These are phyloP conservation scores for Lutjanus erythropterus DNA, from an alignment of 2,113 vertebrate genomes.

Conservation along the genomic window DNA sequence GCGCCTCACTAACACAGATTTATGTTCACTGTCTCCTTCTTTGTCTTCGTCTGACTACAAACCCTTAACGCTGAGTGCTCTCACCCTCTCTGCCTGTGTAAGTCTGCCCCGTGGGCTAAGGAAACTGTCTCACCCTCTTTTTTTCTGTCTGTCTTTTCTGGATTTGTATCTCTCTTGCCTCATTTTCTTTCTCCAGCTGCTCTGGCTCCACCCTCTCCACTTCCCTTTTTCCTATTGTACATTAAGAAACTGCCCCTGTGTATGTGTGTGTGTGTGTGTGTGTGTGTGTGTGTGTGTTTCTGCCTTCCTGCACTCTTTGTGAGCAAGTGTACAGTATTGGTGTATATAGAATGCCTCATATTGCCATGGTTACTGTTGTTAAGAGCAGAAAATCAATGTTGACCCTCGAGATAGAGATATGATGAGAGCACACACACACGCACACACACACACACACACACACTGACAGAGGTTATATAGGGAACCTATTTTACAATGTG, in stretches of 20 bases:
- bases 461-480: conserved; percentile 8
- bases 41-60: conserved; percentile 71
- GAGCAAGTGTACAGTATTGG: conserved; percentile 25
- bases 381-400: conserved; percentile 70
- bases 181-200: conserved; percentile 43
- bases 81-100: conserved; percentile 51
- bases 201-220: conserved; percentile 25
- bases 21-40: conserved; percentile 61
- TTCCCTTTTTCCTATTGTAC: conserved; percentile 40
- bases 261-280: conserved; percentile 22
- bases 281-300: not conserved
- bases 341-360: conserved; percentile 33
- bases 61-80: conserved; percentile 53
- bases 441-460: conserved; percentile 4
- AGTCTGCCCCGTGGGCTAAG: conserved; percentile 60
- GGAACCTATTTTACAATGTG: conserved; percentile 16
- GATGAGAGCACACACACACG: conserved; percentile 41
- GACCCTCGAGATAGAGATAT: conserved; percentile 58
- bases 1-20: conserved; percentile 75
- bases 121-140: conserved; percentile 9
- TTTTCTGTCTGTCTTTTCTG: conserved; percentile 24
- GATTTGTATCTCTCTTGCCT: conserved; percentile 40
- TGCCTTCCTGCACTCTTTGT: not conserved
- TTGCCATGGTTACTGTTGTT: conserved; percentile 65
- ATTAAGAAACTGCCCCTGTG: conserved; percentile 20